These are phyloP conservation scores for Pleuronectes platessa DNA, from an alignment of 2,113 vertebrate species.

Conservation along the genomic window DNA sequence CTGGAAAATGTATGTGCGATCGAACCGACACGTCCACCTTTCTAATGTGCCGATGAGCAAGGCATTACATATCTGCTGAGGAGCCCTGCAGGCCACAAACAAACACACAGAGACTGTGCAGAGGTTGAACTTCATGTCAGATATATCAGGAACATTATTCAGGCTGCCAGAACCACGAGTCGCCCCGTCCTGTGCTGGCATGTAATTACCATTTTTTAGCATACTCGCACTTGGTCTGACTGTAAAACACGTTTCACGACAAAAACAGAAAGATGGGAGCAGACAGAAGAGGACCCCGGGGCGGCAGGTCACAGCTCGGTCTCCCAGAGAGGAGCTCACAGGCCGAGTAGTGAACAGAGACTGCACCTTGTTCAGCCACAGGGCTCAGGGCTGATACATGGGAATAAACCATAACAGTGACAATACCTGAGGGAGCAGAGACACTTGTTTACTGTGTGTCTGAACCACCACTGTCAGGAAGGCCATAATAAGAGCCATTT, in stretches of 20 bases:
- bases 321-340: constrained; percentile 20
- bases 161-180: constrained; percentile 20
- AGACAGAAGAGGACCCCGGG: constrained; percentile 21
- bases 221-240: constrained; percentile 25
- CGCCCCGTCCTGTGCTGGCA: constrained; percentile 6
- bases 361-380: constrained; percentile 20
- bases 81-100: neutral
- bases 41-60: neutral
- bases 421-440: neutral
- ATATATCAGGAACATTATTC: constrained; percentile 35
- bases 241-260: constrained; percentile 33
- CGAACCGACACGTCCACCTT: constrained; percentile 2
- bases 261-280: constrained; percentile 36
- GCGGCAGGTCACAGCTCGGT: constrained; percentile 26
- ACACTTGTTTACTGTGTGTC: constrained; percentile 17
- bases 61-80: neutral
- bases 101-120: neutral
- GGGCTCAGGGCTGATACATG: constrained; percentile 27
- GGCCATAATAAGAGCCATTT: neutral
- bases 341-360: constrained; percentile 23
- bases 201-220: constrained; percentile 23
- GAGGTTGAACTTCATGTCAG: constrained; percentile 21
- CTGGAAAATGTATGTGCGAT: neutral
- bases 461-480: constrained; percentile 14
- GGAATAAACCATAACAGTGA: constrained; percentile 21